These are phyloP conservation scores for Caloenas nicobarica DNA, from an alignment of 2,113 vertebrate species.

Conservation along the genomic window DNA sequence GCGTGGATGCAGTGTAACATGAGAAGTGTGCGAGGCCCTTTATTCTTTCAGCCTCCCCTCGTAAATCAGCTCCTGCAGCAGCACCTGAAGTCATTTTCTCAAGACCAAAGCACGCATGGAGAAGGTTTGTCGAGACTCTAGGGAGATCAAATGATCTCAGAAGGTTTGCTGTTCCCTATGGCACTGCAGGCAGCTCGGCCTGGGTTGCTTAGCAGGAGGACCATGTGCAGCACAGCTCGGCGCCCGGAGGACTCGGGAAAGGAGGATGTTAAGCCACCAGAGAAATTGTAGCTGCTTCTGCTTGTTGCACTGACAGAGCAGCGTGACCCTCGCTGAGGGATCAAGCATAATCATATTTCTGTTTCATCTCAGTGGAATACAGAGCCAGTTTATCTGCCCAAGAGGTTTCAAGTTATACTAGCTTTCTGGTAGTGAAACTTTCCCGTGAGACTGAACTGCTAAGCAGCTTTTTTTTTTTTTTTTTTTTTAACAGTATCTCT, in stretches of 20 bases:
- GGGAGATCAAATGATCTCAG: constrained; percentile 12
- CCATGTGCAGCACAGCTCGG: not conserved
- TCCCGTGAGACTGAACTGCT: not conserved
- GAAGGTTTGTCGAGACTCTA: not conserved
- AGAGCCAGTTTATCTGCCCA: not conserved
- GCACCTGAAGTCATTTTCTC: constrained; percentile 48
- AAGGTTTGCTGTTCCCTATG: not conserved
- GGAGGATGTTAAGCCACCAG: not conserved
- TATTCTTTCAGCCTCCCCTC: constrained; percentile 51
- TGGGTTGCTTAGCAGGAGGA: not conserved
- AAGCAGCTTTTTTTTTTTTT: not conserved
- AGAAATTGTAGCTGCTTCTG: not conserved
- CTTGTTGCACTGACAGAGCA: not conserved
- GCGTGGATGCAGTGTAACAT: constrained; percentile 27
- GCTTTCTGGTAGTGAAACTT: constrained; percentile 15
- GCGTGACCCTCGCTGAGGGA: not conserved
- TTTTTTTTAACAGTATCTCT: constrained; percentile 17
- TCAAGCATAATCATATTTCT: not conserved
- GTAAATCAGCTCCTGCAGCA: constrained; percentile 56
- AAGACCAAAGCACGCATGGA: constrained; percentile 24
- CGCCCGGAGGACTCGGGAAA: not conserved
- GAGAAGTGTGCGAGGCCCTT: constrained; percentile 43
- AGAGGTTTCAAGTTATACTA: not conserved
- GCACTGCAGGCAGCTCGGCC: not conserved
- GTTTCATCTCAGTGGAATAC: constrained; percentile 17